A percentile compares a stretch with the other conserved stretches of the same genome.
Conservation (phyloP, 2,113 vertebrate genomes). For the Sula dactylatra region DNA sequence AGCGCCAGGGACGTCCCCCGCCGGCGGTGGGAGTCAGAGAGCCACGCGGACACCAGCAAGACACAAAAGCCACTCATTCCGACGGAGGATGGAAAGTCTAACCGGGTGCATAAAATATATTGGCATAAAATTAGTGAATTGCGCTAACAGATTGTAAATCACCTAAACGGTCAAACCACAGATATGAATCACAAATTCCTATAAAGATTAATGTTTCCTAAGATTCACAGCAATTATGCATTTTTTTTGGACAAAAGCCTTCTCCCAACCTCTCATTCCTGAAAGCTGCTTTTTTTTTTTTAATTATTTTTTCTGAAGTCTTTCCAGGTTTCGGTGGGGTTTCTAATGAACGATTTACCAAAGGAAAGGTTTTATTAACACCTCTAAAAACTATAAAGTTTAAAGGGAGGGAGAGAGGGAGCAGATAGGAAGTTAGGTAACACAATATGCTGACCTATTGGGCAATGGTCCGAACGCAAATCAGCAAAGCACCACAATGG, state of each 20-base stretch:
- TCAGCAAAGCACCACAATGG: not conserved
- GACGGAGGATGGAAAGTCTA: not conserved
- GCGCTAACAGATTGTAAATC: conserved; percentile 47
- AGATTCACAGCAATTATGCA: conserved; percentile 46
- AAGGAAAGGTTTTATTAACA: conserved; percentile 66
- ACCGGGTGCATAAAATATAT: not conserved
- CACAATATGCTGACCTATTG: conserved; percentile 29
- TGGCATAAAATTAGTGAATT: conserved; percentile 57
- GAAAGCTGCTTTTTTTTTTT: not conserved
- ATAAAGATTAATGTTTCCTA: conserved; percentile 60
- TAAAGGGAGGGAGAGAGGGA: not conserved
- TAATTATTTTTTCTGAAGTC: not conserved
- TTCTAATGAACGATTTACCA: conserved; percentile 35
- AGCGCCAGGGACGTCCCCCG: not conserved
- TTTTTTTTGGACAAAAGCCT: conserved; percentile 54
- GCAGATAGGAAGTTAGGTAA: conserved; percentile 19
- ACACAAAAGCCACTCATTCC: not conserved
- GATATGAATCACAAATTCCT: conserved; percentile 63
- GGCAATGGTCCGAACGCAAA: conserved; percentile 6
- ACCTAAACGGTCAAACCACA: conserved; percentile 42
- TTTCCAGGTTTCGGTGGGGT: conserved; percentile 20
- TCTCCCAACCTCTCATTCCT: not conserved
- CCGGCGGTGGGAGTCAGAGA: not conserved
- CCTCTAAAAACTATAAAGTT: conserved; percentile 16
- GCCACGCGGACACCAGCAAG: not conserved